phyloP scores from a whole-genome alignment of 2,888 invertebrate genomes.

The Pachliopta kotzebuea region DNA sequence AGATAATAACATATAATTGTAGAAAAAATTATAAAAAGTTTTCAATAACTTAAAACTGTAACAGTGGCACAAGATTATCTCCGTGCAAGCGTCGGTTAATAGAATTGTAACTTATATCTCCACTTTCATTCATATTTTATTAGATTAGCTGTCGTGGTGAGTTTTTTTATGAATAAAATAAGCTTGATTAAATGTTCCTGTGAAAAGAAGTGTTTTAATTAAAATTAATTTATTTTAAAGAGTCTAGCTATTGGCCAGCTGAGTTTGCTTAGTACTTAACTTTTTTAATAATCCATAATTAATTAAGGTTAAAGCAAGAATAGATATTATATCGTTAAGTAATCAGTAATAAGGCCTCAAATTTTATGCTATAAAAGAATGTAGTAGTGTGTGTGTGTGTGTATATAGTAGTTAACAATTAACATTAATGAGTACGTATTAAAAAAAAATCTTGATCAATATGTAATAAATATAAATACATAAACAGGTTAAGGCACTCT shows the following conservation, averaged over 20 bases:
- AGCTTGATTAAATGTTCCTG: constrained; percentile 19
- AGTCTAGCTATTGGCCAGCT: background rate
- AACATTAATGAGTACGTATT: too few species aligned
- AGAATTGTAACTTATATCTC: constrained; percentile 11
- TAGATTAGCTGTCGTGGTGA: constrained; percentile 10
- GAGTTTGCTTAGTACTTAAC: background rate
- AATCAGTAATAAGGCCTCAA: too few species aligned
- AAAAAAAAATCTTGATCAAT: too few species aligned
- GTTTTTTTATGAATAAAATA: constrained; percentile 25
- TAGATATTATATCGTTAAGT: too few species aligned
- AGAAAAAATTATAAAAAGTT: background rate
- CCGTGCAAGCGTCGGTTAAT: background rate
- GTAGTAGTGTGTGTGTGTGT: too few species aligned
- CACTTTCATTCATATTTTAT: constrained; percentile 22
- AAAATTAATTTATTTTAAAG: background rate
- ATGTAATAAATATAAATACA: too few species aligned
- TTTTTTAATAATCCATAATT: background rate
- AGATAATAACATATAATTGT: background rate
- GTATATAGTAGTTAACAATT: too few species aligned
- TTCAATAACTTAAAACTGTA: background rate
- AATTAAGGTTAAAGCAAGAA: background rate
- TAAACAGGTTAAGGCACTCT: too few species aligned
- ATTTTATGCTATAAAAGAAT: too few species aligned
- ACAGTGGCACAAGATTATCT: background rate
- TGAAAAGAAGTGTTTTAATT: constrained; percentile 16